phyloP scores from a whole-genome alignment of 2,113 vertebrate genomes.

The Osmerus eperlanus region DNA sequence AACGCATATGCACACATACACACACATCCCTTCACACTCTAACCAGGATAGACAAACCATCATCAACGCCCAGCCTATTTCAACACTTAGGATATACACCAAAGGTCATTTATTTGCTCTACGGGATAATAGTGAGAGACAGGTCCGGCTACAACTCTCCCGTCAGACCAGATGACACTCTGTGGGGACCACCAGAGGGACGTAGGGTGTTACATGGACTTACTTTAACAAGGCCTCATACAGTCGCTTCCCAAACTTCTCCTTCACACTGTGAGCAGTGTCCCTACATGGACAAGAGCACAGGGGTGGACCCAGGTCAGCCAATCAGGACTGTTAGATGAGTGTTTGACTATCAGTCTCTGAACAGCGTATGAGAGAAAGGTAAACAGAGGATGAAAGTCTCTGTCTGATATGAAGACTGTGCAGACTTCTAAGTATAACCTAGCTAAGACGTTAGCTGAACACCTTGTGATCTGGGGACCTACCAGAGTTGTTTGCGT shows the following conservation, averaged over 20 bases:
- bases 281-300: slow-evolving; percentile 74
- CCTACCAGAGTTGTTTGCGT: slow-evolving; percentile 93
- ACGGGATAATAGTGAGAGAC: too few relatives aligned
- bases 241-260: slow-evolving; percentile 95
- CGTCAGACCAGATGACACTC: neutral
- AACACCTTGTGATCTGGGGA: neutral
- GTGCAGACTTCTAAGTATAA: too few relatives aligned
- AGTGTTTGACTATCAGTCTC: too few relatives aligned
- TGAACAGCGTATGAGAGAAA: too few relatives aligned
- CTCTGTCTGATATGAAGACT: too few relatives aligned
- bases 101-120: slow-evolving; percentile 11
- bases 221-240: slow-evolving; percentile 91
- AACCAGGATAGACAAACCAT: neutral
- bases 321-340: too few relatives aligned
- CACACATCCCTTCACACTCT: slow-evolving; percentile 6
- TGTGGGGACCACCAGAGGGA: neutral
- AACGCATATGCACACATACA: neutral
- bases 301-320: neutral
- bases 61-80: neutral
- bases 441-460: too few relatives aligned
- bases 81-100: slow-evolving; percentile 6
- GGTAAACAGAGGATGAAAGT: too few relatives aligned
- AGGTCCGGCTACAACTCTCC: too few relatives aligned
- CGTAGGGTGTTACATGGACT: slow-evolving; percentile 36
- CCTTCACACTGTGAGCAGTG: slow-evolving; percentile 88